These are phyloP conservation scores for Amphiprion percula DNA, from an alignment of 2,113 vertebrate species.

Conservation along the genomic window DNA sequence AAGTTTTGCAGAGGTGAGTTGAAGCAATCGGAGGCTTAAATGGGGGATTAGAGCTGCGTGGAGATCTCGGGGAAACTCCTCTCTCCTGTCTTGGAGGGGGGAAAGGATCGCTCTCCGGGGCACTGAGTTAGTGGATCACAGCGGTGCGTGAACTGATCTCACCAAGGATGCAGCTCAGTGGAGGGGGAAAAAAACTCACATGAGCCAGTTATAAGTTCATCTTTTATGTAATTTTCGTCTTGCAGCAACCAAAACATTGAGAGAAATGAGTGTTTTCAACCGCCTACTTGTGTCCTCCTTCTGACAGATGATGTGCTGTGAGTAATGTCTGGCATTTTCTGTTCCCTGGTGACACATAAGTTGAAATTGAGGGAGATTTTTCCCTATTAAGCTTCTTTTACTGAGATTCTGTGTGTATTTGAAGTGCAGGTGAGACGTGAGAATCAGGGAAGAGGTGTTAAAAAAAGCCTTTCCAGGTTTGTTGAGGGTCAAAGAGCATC, in stretches of 20 bases:
- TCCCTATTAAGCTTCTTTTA: neutral
- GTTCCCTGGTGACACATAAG: conserved; percentile 26
- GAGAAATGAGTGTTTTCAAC: too few relatives aligned
- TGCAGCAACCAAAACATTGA: neutral
- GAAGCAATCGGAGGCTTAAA: neutral
- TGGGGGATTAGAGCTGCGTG: neutral
- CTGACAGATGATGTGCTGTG: conserved; percentile 29
- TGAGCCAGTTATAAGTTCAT: neutral
- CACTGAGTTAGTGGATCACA: conserved; percentile 73
- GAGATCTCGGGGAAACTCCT: conserved; percentile 6
- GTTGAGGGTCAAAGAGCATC: conserved; percentile 62
- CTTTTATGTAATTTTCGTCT: neutral
- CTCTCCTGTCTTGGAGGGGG: neutral
- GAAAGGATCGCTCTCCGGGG: conserved; percentile 28
- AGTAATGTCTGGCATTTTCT: conserved; percentile 10
- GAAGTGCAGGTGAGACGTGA: conserved; percentile 25
- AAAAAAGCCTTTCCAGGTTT: conserved; percentile 35
- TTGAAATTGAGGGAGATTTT: neutral
- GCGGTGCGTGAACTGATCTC: conserved; percentile 15
- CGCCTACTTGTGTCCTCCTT: neutral
- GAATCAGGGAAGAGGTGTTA: conserved; percentile 32
- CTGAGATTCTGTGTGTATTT: neutral
- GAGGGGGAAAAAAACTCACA: neutral
- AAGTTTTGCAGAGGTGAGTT: conserved; percentile 81
- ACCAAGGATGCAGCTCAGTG: conserved; percentile 16